These are phyloP conservation scores for Paraescarpia echinospica DNA, from an alignment of 1,140 invertebrate species.

Conservation along the genomic window DNA sequence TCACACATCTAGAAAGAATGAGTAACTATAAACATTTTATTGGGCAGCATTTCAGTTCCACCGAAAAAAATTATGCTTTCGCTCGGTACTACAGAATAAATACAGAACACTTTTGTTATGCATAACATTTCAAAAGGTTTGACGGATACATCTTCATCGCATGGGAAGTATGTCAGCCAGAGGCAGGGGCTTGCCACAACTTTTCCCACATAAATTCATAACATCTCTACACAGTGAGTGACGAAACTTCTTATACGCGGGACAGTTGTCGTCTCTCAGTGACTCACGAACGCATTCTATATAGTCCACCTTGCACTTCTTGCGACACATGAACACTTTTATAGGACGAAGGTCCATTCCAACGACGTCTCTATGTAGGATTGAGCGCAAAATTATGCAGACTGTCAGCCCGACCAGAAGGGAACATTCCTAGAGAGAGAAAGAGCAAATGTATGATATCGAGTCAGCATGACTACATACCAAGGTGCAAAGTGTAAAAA, in stretches of 20 bases:
- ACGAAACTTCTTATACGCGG: not conserved
- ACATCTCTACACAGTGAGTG: not conserved
- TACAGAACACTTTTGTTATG: not conserved
- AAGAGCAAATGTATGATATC: not conserved
- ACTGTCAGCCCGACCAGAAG: not conserved
- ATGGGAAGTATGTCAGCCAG: not conserved
- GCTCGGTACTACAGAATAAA: not conserved
- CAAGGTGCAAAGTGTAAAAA: not conserved
- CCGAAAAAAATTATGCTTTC: not conserved
- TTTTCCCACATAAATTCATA: not conserved
- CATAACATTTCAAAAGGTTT: not conserved
- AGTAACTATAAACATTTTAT: no score
- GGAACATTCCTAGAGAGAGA: not conserved
- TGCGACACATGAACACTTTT: not conserved
- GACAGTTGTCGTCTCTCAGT: not conserved
- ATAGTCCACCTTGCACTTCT: not conserved
- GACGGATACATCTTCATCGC: not conserved
- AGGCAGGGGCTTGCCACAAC: not conserved
- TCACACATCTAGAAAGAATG: no score
- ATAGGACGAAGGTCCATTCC: not conserved
- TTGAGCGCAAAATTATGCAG: not conserved
- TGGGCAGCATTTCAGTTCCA: not conserved
- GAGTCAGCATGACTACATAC: not conserved
- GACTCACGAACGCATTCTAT: not conserved
- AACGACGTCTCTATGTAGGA: not conserved